Base-by-base conservation (phyloP, 2,113 vertebrate genomes). In the Xiphorhynchus elegans region DNA sequence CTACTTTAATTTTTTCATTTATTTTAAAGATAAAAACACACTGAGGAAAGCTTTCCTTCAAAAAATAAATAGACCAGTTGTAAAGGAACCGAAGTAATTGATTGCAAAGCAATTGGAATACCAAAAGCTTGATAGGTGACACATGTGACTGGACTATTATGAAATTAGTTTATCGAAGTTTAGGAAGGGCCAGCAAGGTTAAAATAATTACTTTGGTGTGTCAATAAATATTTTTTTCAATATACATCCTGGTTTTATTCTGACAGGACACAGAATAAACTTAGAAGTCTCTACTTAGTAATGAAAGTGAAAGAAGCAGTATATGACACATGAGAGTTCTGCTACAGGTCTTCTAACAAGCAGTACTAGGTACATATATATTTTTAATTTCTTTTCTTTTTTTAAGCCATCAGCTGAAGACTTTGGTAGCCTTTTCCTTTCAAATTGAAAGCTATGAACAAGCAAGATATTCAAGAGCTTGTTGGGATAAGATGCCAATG, bases 321-420 rank as follows among this genome's bases (percentile, higher is more conserved):
- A 42, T 4, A 8, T 21, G 29, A 50, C 24, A 42, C 23, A 35
- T 0, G 0, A 42, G 24, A 79, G 10, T 16, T 42, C 18, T 59
- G 40, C 40, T 47, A 19, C 28, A 69, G 50, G 35, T 64, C 8
- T 64, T 37, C 24, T 55, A 44, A 66, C 4, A 59, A 52, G 17
- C 13, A 80, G 50, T 14, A 49, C 9, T n/a, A 75, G 25, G 21
- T 23, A 78, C 4, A 37, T 15, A 78, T 5, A 37, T 15, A 72
- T 20, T 47, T 95, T 39, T 6, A 47, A 37, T 49, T 68, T 40
- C 7, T 35, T 81, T 67, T 78, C 5, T 47, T 31, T 18, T 56
- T 35, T 59, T 3, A 60, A 29, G 15, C 11, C 12, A 23, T 75
- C 47, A 55, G 10, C 29, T 72, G 66, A 74, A 82, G 42, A 18